Conservation (phyloP, 2,113 vertebrate genomes). For the Phainopepla nitens region DNA sequence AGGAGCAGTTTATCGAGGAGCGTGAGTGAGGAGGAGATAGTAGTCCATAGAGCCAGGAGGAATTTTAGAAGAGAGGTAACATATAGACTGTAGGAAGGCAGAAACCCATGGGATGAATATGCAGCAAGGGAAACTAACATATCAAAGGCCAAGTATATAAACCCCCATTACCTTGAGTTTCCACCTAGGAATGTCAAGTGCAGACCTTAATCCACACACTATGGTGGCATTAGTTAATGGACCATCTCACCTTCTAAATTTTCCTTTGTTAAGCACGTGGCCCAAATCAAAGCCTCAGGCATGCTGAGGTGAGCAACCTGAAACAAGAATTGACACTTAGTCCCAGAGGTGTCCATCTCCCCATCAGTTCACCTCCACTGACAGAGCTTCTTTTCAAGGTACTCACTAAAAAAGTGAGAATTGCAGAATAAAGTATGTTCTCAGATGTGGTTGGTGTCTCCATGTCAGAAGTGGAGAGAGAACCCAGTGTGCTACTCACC, state of each 20-base stretch:
- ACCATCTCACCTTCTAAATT: neutral
- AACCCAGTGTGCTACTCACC: neutral
- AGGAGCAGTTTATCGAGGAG: neutral
- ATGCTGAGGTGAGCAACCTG: neutral
- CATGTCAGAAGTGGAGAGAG: neutral
- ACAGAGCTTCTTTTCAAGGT: accelerated
- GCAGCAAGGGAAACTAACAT: neutral
- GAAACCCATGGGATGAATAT: neutral
- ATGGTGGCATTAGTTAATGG: neutral
- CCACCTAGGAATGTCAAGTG: neutral
- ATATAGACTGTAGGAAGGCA: neutral
- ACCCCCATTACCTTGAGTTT: neutral
- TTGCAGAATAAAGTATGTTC: neutral
- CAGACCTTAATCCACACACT: neutral
- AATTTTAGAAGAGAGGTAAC: neutral
- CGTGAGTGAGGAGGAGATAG: neutral
- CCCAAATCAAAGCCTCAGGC: neutral
- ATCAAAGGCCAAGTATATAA: neutral
- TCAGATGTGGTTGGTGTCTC: neutral
- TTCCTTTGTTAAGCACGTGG: neutral
- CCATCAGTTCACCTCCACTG: neutral
- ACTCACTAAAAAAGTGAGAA: neutral
- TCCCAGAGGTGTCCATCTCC: neutral
- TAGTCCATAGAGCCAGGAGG: neutral
- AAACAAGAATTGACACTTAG: neutral